Conservation (phyloP, 2,113 vertebrate species). For the Herpetotheres cachinnans region DNA sequence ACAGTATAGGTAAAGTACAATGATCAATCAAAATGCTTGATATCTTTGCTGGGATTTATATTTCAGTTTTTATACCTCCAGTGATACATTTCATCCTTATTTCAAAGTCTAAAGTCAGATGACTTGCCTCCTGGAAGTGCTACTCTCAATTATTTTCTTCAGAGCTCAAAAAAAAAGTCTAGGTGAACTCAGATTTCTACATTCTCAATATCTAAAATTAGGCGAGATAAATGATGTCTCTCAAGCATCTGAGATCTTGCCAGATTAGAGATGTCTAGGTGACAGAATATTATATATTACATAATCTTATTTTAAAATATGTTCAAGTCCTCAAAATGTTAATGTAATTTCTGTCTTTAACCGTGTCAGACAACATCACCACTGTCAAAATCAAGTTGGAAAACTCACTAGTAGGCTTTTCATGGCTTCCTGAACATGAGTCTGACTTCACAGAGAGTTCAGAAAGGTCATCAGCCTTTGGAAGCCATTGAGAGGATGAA, state of each 20-base stretch:
- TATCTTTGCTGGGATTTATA: background rate
- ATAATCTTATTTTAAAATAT: background rate
- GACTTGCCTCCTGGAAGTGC: background rate
- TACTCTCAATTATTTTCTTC: background rate
- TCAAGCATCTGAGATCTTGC: background rate
- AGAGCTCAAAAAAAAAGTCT: background rate
- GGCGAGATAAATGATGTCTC: background rate
- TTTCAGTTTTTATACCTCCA: background rate
- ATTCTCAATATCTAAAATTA: background rate
- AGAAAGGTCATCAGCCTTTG: background rate
- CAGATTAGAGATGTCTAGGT: background rate
- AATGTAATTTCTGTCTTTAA: background rate
- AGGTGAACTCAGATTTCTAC: background rate
- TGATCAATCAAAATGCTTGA: background rate
- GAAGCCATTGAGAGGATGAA: background rate
- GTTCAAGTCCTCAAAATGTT: background rate
- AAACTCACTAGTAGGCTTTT: background rate
- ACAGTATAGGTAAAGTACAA: background rate
- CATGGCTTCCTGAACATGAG: background rate
- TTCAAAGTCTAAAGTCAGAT: background rate
- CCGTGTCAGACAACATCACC: background rate
- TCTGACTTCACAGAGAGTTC: background rate
- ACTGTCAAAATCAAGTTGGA: background rate
- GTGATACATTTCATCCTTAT: background rate
- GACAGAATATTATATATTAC: background rate